These are phyloP conservation scores for Anguilla anguilla DNA, from an alignment of 2,797 vertebrate species.

Conservation along the genomic window DNA sequence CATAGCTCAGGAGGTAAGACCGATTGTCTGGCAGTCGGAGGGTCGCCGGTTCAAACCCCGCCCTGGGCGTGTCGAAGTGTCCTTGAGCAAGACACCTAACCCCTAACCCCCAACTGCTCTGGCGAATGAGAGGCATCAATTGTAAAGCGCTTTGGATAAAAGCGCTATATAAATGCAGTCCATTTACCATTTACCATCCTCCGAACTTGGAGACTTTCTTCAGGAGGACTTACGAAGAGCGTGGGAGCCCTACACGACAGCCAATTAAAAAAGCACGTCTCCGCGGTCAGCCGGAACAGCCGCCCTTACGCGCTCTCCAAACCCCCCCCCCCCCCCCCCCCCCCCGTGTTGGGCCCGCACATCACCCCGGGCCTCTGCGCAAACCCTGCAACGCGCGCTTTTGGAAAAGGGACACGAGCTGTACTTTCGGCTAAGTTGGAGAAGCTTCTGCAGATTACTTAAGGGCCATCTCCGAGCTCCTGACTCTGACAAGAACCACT, in stretches of 20 bases:
- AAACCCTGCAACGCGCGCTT: constrained; percentile 15
- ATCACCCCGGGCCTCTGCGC: neutral
- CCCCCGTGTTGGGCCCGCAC: neutral
- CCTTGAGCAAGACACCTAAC: too few relatives aligned
- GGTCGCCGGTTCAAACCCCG: too few relatives aligned
- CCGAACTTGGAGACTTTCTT: neutral
- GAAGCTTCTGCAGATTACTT: constrained; percentile 12
- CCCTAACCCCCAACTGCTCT: too few relatives aligned
- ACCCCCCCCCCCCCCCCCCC: neutral
- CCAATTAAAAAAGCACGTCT: too few relatives aligned
- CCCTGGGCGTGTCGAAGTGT: too few relatives aligned
- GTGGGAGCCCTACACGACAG: neutral
- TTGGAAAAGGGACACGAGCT: constrained; percentile 28
- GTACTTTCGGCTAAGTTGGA: constrained; percentile 1
- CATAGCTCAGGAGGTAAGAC: too few relatives aligned
- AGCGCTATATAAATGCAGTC: too few relatives aligned
- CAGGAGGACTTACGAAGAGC: neutral
- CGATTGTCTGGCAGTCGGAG: too few relatives aligned
- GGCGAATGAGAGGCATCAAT: too few relatives aligned
- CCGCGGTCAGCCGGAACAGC: neutral
- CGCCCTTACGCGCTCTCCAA: neutral
- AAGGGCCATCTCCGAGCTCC: constrained; percentile 9
- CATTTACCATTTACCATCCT: too few relatives aligned
- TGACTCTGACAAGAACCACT: constrained; percentile 53
- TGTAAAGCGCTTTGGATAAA: too few relatives aligned